A percentile compares a stretch with the other conserved stretches of the same genome.
Evolutionary conservation across 2,888 invertebrate genomes (phyloP).

Genomic region (Silvanus unidentatus): DNA sequence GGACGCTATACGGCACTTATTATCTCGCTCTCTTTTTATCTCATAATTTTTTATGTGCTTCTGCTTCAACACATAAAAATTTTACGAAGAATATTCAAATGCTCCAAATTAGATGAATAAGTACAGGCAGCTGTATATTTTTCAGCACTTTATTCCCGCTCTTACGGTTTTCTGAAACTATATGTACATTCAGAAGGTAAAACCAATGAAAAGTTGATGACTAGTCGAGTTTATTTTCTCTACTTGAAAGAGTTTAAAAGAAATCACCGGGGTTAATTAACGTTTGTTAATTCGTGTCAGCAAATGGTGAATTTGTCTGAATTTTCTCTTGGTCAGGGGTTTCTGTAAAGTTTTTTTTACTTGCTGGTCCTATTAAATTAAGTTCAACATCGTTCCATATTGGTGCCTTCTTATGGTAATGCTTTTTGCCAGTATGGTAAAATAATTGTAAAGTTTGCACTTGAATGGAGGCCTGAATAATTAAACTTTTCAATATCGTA

Average conservation of each 20-base stretch:
- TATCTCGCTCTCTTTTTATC: too few relatives aligned
- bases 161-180: neutral
- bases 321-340: slow-evolving; percentile 1
- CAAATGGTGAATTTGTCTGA: slow-evolving; percentile 3
- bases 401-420: slow-evolving; percentile 22
- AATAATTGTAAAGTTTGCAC: slow-evolving; percentile 24
- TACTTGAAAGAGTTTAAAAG: neutral
- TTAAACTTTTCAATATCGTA: slow-evolving; percentile 16
- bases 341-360: slow-evolving; percentile 3
- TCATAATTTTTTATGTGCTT: neutral
- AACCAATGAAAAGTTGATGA: neutral
- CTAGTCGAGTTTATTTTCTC: neutral
- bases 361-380: too few relatives aligned
- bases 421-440: slow-evolving; percentile 32
- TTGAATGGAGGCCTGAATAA: slow-evolving; percentile 29
- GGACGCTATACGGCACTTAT: neutral
- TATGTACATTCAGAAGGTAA: too few relatives aligned
- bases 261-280: slow-evolving; percentile 4
- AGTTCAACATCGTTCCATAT: slow-evolving; percentile 10
- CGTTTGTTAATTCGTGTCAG: slow-evolving; percentile 6
- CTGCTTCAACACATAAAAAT: neutral
- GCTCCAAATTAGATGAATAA: neutral
- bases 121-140: too few relatives aligned
- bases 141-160: too few relatives aligned
- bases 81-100: neutral